phyloP scores from a whole-genome alignment of 2,888 invertebrate species.

The Ariolimax columbianus region DNA sequence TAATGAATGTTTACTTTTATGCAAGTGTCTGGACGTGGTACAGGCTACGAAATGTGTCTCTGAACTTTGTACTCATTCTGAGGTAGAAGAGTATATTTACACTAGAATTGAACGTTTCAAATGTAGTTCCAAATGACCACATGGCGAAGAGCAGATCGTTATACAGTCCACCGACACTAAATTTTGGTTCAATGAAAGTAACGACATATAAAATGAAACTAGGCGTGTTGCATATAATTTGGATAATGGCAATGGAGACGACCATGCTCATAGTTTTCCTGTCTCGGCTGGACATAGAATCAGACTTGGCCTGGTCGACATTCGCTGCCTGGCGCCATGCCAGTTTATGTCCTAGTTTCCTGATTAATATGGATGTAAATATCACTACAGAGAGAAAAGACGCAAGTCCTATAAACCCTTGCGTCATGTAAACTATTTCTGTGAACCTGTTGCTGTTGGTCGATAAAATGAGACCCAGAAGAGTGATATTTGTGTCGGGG shows the following conservation, averaged over 20 bases:
- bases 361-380: neutral
- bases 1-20: too few relatives aligned
- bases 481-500: neutral
- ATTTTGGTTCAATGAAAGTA: neutral
- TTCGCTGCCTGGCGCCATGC: neutral
- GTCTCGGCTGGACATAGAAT: neutral
- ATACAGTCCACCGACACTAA: neutral
- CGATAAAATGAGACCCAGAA: neutral
- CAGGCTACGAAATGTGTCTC: neutral
- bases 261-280: neutral
- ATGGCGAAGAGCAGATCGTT: neutral
- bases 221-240: neutral
- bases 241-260: neutral
- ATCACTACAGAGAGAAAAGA: neutral
- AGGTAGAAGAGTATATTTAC: constrained; percentile 14
- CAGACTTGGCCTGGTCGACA: neutral
- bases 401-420: neutral
- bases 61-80: constrained; percentile 15
- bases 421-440: neutral
- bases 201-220: neutral
- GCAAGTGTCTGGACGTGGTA: too few relatives aligned
- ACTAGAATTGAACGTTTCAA: constrained; percentile 20
- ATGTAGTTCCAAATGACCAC: constrained; percentile 4
- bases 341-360: neutral
- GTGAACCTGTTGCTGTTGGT: neutral